phyloP scores from a whole-genome alignment of 2,888 invertebrate species.

The Pheosia tremula region DNA sequence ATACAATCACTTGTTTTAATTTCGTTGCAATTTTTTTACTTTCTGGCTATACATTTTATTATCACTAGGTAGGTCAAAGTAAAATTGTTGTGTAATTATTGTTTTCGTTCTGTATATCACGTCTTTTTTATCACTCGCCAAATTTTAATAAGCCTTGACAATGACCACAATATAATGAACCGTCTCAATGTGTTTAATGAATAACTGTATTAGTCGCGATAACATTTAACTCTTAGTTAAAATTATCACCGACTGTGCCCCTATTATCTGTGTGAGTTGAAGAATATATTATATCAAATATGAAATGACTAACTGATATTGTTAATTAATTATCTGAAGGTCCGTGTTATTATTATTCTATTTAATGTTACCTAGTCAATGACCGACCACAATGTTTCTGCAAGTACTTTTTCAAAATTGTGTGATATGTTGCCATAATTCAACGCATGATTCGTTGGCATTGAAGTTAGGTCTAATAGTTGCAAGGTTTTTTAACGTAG shows the following conservation, averaged over 20 bases:
- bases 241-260: conserved; percentile 20
- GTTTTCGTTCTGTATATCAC: background rate
- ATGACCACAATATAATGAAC: conserved; percentile 33
- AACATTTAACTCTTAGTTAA: conserved; percentile 34
- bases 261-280: background rate
- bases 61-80: background rate
- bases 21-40: too few species aligned
- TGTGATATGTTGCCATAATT: too few species aligned
- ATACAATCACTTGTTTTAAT: too few species aligned
- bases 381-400: too few species aligned
- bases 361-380: too few species aligned
- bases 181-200: conserved; percentile 6
- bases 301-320: conserved; percentile 2
- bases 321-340: background rate
- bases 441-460: too few species aligned
- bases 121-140: conserved; percentile 13
- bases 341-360: too few species aligned
- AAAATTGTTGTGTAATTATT: background rate
- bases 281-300: background rate
- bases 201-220: conserved; percentile 23
- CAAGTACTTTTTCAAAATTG: too few species aligned
- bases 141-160: conserved; percentile 32
- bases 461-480: too few species aligned
- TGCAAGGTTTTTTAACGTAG: too few species aligned
- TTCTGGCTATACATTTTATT: too few species aligned